Evolutionary conservation across 2,113 vertebrate genomes (phyloP), one percentile per base, ranked within the genome.

Genomic region (Anolis sagrei): DNA sequence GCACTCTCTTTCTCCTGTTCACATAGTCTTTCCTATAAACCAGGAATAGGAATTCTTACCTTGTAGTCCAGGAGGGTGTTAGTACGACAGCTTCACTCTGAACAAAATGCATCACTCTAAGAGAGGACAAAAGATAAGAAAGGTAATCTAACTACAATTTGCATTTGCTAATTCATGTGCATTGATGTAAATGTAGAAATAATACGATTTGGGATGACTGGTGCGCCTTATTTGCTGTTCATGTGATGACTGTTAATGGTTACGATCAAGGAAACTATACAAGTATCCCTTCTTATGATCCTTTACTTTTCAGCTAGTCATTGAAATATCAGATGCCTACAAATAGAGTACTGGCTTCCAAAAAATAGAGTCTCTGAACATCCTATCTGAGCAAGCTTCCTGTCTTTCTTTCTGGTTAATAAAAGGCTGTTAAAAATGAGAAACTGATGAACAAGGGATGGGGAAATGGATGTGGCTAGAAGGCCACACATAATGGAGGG

Each of bases 161-260:
- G 5, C 34, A 61, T 8, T 5, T 36, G 6, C 25, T 36, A 16
- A 61, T 62, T 79, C 36, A 79, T 79, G 9, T 25, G 5, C 61
- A 62, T 36, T 29, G 23, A 64, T 39, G 77, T 14, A 79, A 79
- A 64, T 79, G 16, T 39, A 66, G 78, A 79, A 79, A 79, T 44
- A 25, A 66, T 18, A 7, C 29, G 25, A 44, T 66, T 80, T 80
- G 27, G 61, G 14, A 39, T 27, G 61, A 18, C 13, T 19, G 14
- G 39, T 25, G n/a, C 3, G 66, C 23, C 23, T 79, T 13, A 44
- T 18, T 25, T 64, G 58, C 62, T 79, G 16, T 66, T 36, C 25
- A 44, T 14, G 13, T 6, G 25, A 9, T 79, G 13, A 79, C 77
- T 29, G 0, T 44, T 44, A 14, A 68, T 18, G 62, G 44, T 7